These are phyloP conservation scores for Phymatocera aterrima DNA, from an alignment of 2,888 invertebrate species.

Conservation along the genomic window DNA sequence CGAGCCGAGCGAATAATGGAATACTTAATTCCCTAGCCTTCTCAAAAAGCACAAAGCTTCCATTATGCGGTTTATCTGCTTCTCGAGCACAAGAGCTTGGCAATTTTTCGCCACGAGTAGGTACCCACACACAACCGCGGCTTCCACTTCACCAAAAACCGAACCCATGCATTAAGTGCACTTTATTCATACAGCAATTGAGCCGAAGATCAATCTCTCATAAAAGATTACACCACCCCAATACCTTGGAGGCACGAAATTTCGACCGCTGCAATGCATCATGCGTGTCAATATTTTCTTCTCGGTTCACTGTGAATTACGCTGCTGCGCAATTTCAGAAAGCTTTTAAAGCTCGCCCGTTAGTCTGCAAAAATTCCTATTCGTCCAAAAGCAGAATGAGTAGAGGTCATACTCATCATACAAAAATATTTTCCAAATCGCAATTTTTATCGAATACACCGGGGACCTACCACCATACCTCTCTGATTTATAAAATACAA, in stretches of 20 bases:
- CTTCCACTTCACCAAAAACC: background rate
- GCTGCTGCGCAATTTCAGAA: too few relatives aligned
- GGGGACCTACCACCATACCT: too few relatives aligned
- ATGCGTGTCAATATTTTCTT: background rate
- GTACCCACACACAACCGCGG: background rate
- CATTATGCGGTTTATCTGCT: conserved; percentile 44
- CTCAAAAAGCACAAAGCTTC: conserved; percentile 39
- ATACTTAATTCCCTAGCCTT: conserved; percentile 42
- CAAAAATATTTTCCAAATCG: background rate
- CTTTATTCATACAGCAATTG: background rate
- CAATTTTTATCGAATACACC: background rate
- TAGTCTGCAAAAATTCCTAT: background rate
- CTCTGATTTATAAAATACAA: too few relatives aligned
- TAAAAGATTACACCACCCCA: background rate
- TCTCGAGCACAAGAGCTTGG: conserved; percentile 8
- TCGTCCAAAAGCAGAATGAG: background rate
- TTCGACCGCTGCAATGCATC: background rate
- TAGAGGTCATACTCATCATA: background rate
- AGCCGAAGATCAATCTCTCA: background rate
- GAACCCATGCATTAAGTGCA: background rate
- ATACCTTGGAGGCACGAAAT: background rate
- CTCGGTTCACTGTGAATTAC: too few relatives aligned
- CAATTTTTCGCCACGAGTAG: conserved; percentile 28
- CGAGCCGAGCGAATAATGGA: conserved; percentile 34
- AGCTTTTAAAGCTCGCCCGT: conserved; percentile 18